A percentile compares a stretch with the other conserved stretches of the same genome.
phyloP scores from a whole-genome alignment of 2,888 invertebrate genomes.

The Heliconius ismenius region DNA sequence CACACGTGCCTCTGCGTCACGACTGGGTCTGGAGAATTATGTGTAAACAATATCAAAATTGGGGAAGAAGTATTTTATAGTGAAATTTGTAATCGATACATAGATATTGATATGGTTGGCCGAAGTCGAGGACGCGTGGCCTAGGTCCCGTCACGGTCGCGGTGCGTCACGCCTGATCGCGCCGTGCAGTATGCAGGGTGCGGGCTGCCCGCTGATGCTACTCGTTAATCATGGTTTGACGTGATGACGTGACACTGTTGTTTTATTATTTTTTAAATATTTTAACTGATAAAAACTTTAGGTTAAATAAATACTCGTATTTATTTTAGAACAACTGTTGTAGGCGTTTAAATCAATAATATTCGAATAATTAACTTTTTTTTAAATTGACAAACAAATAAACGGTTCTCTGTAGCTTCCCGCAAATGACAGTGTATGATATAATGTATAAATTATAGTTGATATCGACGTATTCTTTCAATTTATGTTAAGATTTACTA shows the following conservation, averaged over 20 bases:
- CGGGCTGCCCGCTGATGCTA: constrained; percentile 30
- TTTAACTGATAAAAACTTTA: neutral
- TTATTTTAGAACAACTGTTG: too few relatives aligned
- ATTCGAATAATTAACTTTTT: neutral
- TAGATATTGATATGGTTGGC: constrained; percentile 61
- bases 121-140: constrained; percentile 58
- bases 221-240: constrained; percentile 24
- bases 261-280: neutral
- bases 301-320: too few relatives aligned
- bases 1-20: too few relatives aligned
- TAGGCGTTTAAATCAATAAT: neutral
- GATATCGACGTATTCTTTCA: too few relatives aligned
- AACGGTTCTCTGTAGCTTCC: too few relatives aligned
- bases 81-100: constrained; percentile 17
- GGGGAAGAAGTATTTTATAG: constrained; percentile 17
- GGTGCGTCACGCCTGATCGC: constrained; percentile 68
- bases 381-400: too few relatives aligned
- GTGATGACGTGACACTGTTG: neutral
- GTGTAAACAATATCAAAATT: constrained; percentile 7
- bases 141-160: constrained; percentile 74
- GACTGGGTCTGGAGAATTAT: too few relatives aligned
- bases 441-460: too few relatives aligned
- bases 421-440: too few relatives aligned
- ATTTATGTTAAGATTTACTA: too few relatives aligned
- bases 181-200: constrained; percentile 44